phyloP scores from a whole-genome alignment of 2,888 invertebrate genomes.

The Drosophila mercatorum region DNA sequence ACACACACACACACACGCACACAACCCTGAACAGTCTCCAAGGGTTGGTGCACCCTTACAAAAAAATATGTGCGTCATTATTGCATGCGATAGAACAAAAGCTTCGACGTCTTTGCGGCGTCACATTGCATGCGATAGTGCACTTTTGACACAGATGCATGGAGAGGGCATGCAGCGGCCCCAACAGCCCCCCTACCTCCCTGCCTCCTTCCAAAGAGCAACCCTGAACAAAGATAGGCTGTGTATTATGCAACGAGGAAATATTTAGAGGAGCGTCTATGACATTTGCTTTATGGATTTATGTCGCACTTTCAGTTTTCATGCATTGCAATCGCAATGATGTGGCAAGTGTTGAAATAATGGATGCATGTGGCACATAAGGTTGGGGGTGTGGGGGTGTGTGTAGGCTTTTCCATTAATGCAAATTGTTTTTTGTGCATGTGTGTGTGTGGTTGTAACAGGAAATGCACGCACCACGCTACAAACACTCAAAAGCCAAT shows the following conservation, averaged over 20 bases:
- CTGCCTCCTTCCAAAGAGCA: not conserved
- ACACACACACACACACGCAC: slow-evolving; percentile 10
- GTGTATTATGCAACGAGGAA: slow-evolving; percentile 25
- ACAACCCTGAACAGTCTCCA: slow-evolving; percentile 27
- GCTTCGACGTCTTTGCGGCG: slow-evolving; percentile 34
- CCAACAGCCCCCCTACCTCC: not conserved
- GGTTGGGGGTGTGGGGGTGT: not conserved
- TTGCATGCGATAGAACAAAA: slow-evolving; percentile 42
- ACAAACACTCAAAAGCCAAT: slow-evolving; percentile 59
- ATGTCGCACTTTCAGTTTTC: slow-evolving; percentile 60
- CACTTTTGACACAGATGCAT: slow-evolving; percentile 52
- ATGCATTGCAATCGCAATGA: slow-evolving; percentile 10
- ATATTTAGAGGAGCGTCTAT: slow-evolving; percentile 18
- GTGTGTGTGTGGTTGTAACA: slow-evolving; percentile 48
- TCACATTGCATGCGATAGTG: slow-evolving; percentile 58
- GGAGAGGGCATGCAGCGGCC: not conserved
- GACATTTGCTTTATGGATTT: slow-evolving; percentile 50
- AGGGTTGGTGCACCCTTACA: slow-evolving; percentile 20
- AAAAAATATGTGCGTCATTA: slow-evolving; percentile 45
- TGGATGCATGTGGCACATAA: slow-evolving; percentile 2
- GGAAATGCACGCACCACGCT: slow-evolving; percentile 70
- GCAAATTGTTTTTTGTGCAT: slow-evolving; percentile 63
- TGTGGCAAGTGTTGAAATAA: slow-evolving; percentile 29
- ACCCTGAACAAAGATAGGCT: slow-evolving; percentile 7
- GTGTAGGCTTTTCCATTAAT: slow-evolving; percentile 46